These are phyloP conservation scores for Lipotes vexillifer DNA, from an alignment of 2,113 vertebrate species.

Conservation along the genomic window DNA sequence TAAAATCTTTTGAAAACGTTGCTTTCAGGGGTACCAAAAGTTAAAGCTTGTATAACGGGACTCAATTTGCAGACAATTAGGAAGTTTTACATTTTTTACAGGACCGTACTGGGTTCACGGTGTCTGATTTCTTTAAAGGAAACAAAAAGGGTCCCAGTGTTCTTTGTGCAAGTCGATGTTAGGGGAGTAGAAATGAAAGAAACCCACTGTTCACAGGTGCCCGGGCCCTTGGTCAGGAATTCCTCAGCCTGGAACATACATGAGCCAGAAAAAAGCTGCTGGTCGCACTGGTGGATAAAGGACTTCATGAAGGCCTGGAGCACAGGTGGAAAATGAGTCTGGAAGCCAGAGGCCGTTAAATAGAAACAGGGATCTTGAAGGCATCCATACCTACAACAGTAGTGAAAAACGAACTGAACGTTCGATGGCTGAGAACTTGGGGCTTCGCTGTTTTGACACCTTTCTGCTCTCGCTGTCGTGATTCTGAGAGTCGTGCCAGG, in stretches of 20 bases:
- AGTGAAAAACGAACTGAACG: not conserved
- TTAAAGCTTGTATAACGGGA: not conserved
- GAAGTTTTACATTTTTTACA: not conserved
- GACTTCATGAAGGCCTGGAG: not conserved
- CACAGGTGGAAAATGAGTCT: constrained; percentile 40
- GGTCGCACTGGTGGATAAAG: not conserved
- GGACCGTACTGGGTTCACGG: not conserved
- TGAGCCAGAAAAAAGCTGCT: constrained; percentile 1
- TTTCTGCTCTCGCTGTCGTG: not conserved
- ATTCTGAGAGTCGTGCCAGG: not conserved
- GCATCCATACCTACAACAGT: accelerated
- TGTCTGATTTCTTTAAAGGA: not conserved
- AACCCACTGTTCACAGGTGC: not conserved
- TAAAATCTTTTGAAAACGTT: constrained; percentile 22
- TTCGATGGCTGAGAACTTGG: not conserved
- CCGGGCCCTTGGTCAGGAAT: constrained; percentile 28
- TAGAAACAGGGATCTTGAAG: not conserved
- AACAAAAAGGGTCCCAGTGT: not conserved
- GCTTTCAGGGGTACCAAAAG: not conserved
- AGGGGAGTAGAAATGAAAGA: not conserved
- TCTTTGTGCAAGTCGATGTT: not conserved
- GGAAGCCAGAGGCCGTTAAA: not conserved
- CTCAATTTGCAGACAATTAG: constrained; percentile 14
- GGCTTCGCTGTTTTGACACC: not conserved
- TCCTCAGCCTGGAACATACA: not conserved